Evolutionary conservation across 2,113 vertebrate species (phyloP).

Genomic region (Lepisosteus osseus): DNA sequence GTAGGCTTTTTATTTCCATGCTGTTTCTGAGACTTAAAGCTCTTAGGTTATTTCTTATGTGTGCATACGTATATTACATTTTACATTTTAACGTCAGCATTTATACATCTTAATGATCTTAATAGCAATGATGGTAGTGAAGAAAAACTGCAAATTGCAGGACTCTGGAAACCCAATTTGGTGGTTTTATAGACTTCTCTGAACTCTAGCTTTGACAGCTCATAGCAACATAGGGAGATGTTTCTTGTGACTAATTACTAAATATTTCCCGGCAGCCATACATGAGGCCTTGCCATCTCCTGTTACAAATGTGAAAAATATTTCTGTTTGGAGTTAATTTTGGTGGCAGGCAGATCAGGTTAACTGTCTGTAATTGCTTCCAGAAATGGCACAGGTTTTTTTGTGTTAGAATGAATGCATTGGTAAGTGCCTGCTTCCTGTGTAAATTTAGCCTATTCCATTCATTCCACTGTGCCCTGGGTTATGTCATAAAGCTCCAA

Average conservation of each 20-base stretch:
- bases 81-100: no score
- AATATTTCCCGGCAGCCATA: conserved; percentile 74
- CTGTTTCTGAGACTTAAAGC: no score
- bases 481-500: conserved; percentile 71
- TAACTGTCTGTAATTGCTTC: conserved; percentile 92
- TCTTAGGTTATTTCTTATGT: no score
- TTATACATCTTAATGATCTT: no score
- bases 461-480: conserved; percentile 80
- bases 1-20: no score
- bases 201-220: conserved; percentile 51
- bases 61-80: no score
- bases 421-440: conserved; percentile 92
- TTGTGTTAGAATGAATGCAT: conserved; percentile 79
- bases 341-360: conserved; percentile 90
- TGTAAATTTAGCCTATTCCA: conserved; percentile 82
- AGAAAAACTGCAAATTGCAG: no score
- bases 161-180: no score
- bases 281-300: conserved; percentile 66
- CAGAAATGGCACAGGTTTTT: conserved; percentile 82
- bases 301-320: conserved; percentile 79
- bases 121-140: no score
- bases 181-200: conserved; percentile 24
- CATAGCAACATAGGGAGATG: conserved; percentile 52
- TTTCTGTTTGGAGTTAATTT: conserved; percentile 87
- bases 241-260: conserved; percentile 80